Evolutionary conservation across 2,797 vertebrate species (phyloP), one percentile per base, ranked within the genome.

Genomic region (Pangasius larnaudii): DNA sequence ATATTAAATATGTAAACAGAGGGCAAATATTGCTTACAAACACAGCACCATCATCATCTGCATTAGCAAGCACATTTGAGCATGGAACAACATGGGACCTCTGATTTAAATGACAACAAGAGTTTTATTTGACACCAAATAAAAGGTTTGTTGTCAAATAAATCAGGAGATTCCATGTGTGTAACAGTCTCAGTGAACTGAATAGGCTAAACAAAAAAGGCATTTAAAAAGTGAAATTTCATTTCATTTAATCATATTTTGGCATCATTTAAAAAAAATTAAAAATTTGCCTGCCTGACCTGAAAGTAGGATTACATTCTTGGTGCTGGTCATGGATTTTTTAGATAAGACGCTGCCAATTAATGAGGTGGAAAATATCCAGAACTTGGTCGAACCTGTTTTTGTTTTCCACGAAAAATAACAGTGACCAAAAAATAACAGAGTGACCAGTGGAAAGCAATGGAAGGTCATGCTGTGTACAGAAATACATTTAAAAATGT

Each of bases 321-420:
- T 89, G 89, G 85, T 71, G 72, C 80, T 90, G 85, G 89, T 92
- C 90, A 86, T 65, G 88, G 91, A 93, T 90, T 91, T 80, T 33
- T 72, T 39, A 49, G 30, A 39, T 39, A 80, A 92, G 90, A 91
- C 75, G 88, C 89, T 90, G 92, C 30, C 1, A 33, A 59, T 90
- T 72, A 58, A 78, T 88, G 53, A 90, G 87, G 87, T 92, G 92
- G 91, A 94, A 95, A 93, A 91, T 88, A 88, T 88, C 86, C 86
- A 81, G 90, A 89, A 92, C 89, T 83, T 87, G 86, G 67, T 22
- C 2, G 0, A 85, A 91, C 83, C 87, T 90, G 92, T 93, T 94
- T 93, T 92, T 86, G 90, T 93, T 94, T 92, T 91, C 88, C 90
- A 89, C 80, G 90, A 67, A 84, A 22, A 67, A 33, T 30, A 67